Evolutionary conservation across 2,888 invertebrate genomes (phyloP).

Genomic region (Drosophila niveifrons): DNA sequence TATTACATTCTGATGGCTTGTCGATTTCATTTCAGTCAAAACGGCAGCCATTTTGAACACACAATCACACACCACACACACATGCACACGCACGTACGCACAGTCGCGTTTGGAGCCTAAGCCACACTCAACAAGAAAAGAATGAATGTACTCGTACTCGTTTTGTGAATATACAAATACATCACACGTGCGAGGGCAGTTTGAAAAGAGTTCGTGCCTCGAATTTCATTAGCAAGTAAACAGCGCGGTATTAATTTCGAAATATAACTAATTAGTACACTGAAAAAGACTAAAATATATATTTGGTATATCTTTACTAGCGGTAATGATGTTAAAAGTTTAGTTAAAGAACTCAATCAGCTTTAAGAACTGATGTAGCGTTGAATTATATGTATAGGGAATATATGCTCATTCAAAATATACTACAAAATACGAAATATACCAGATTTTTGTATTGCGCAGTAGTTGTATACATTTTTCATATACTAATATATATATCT

Average conservation of each 20-base stretch:
- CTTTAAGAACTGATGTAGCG: too few species aligned
- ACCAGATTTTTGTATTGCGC: too few species aligned
- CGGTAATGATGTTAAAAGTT: too few species aligned
- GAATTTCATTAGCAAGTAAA: conserved; percentile 12
- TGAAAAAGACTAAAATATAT: too few species aligned
- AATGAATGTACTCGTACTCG: conserved; percentile 17
- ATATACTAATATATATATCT: too few species aligned
- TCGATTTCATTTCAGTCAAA: conserved; percentile 38
- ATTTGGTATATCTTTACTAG: too few species aligned
- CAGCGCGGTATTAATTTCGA: neutral
- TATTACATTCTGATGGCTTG: conserved; percentile 31
- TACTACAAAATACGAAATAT: too few species aligned
- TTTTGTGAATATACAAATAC: conserved; percentile 26
- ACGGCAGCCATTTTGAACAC: conserved; percentile 48
- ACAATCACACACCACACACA: conserved; percentile 1
- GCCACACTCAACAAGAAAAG: conserved; percentile 15
- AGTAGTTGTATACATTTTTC: too few species aligned
- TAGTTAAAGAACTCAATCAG: too few species aligned
- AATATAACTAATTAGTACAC: too few species aligned
- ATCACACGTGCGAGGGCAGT: conserved; percentile 42
- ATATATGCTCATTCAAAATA: too few species aligned
- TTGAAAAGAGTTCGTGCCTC: conserved; percentile 33
- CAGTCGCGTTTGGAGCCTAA: conserved; percentile 1
- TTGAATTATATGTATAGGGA: too few species aligned
- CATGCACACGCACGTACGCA: neutral